These are phyloP conservation scores for Delphinapterus leucas DNA, from an alignment of 2,113 vertebrate genomes.

Conservation along the genomic window DNA sequence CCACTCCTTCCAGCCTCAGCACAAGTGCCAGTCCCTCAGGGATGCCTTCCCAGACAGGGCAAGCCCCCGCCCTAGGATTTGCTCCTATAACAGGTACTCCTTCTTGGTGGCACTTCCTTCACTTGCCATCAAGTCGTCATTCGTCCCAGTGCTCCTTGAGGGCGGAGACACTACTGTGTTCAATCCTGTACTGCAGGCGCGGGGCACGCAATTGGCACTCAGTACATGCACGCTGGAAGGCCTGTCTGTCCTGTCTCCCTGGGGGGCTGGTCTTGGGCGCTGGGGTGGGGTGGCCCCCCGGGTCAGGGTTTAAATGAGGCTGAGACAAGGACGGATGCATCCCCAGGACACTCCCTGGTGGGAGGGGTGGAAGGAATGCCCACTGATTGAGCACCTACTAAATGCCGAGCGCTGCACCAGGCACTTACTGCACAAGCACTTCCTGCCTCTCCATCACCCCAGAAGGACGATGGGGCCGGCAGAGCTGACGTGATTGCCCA, in stretches of 20 bases:
- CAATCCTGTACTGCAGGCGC: no score
- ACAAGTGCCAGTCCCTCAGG: no score
- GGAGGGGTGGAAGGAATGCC: not conserved
- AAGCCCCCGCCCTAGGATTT: no score
- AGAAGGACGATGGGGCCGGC: rapidly evolving
- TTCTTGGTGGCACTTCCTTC: not conserved
- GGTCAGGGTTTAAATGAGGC: not conserved
- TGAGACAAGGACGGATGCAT: not conserved
- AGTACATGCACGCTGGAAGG: rapidly evolving
- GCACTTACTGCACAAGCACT: not conserved
- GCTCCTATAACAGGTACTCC: not conserved
- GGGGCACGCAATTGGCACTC: not conserved
- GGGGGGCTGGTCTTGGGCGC: not conserved
- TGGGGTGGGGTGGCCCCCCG: no score
- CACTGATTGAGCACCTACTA: not conserved
- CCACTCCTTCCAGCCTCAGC: not conserved
- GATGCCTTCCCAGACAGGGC: not conserved
- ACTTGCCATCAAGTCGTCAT: no score
- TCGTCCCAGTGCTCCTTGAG: not conserved
- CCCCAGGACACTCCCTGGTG: not conserved
- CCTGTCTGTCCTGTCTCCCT: not conserved
- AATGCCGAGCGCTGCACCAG: not conserved
- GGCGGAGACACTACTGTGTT: rapidly evolving
- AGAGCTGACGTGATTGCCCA: not conserved
- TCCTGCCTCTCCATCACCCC: not conserved